Evolutionary conservation across 2,797 vertebrate genomes (phyloP), one percentile per base, ranked within the genome.

Genomic region (Xyrichtys novacula): DNA sequence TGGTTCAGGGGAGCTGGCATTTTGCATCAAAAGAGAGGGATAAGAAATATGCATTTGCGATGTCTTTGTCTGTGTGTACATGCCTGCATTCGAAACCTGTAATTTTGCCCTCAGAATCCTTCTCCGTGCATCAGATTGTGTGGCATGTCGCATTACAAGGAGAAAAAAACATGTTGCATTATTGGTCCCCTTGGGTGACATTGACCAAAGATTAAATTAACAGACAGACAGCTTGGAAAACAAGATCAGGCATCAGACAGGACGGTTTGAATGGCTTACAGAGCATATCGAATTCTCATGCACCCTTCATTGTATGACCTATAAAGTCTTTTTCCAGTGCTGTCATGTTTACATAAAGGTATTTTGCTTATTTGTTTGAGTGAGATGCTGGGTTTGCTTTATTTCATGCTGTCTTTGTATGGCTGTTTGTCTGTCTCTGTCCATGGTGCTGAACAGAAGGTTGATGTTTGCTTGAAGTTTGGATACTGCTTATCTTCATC

Each of bases 141-240:
- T 62, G 59, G 53, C 71, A 72, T 55, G 44, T 81, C 31, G 5
- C 59, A 52, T 82, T 81, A 69, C 16, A 56, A 60, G 48, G 53
- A 73, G 74, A 76, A 58, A 71, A 79, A 20, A 72, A 20, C 65
- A 67, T 65, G 79, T 71, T 53, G 56, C 58, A 58, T 84, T 85
- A 76, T 84, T 78, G 75, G 74, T 87, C 66, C 64, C 83, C 86
- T 87, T 88, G 86, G 84, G 63, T 85, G 84, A 90, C 90, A 85
- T 87, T 87, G 88, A 84, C 65, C 71, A 71, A 67, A 85, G 80
- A 91, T 88, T 78, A 46, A 85, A 85, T 90, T 85, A 90, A 83
- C 73, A 79, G 78, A 84, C 49, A 56, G 81, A 80, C 76, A 26
- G 78, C 56, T 76, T 25, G 11, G 79, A 84, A 79, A 89, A 88